Base-by-base conservation (phyloP, 1,140 invertebrate species). In the Musca domestica region DNA sequence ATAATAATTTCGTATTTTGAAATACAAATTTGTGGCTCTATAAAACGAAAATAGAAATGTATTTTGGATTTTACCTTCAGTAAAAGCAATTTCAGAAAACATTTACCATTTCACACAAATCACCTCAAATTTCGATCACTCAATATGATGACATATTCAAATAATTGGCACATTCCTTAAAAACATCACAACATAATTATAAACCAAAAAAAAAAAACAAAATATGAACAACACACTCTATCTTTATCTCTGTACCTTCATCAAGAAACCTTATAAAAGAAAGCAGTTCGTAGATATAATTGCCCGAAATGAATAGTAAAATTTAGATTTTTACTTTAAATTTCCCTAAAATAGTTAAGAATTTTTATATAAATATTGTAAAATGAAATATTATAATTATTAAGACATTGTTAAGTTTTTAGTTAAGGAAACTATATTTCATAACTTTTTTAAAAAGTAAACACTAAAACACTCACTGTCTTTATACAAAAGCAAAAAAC, bases 231-330 rank as follows among this genome's bases (percentile, higher is more conserved):
- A 52, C 22, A 66, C 64, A 51, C 64, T 66, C 64, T 66, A 48
- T 66, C 64, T 51, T 48, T 52, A 66, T 66, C 64, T 64, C 48
- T 66, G 64, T 66, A 66, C 64, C 64, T 66, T 66, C 23, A 65
- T 25, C 46, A 27, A 17, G 17, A 19, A 63, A 58, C 20, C 58
- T 30, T 41, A 51, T 19, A 20, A 51, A 51, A 19, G 2, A 61
- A 20, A 34, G 20, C 56, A 61, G 4, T 12, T 41, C 6, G 34
- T 41, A 41, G 12, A 61, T n/a, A 20, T 51, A 51, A 51, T 19
- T 61, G 17, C 19, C 15, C 30, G 25, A 58, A n/a, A n/a, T 14
- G 12, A 41, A 22, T 61, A 61, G 2, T 17, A 5, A 61, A 20
- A 41, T 54, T 54, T 54, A 54, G 7, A 41, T 61, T 34, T 17